Conservation (phyloP, 2,797 vertebrate species). For the Propithecus deckenii region DNA sequence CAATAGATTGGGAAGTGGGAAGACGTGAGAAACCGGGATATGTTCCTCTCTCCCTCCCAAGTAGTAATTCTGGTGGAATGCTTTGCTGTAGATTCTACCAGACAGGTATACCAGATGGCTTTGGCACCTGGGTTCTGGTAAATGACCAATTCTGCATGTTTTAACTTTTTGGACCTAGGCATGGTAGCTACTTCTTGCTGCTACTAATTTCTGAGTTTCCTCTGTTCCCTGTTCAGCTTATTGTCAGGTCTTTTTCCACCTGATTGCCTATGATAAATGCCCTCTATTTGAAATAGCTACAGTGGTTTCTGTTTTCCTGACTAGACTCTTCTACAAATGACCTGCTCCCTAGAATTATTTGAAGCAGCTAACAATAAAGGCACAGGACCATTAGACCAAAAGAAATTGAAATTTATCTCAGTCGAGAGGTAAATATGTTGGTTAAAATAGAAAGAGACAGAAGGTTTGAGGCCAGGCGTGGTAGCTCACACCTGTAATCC, state of each 20-base stretch:
- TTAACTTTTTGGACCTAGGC: neutral
- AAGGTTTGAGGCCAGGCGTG: neutral
- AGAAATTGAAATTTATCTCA: neutral
- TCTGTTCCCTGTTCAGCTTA: neutral
- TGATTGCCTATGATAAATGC: neutral
- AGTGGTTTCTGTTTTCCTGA: neutral
- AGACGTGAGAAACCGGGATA: neutral
- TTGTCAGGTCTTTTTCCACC: neutral
- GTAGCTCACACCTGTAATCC: too few relatives aligned
- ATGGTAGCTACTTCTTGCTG: neutral
- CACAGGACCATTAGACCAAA: neutral
- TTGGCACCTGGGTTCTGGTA: neutral
- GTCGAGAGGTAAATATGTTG: neutral
- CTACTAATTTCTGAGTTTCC: neutral
- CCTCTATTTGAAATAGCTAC: neutral
- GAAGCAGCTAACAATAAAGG: neutral
- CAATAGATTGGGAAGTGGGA: accelerated
- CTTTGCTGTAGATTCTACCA: neutral
- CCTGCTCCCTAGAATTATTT: neutral
- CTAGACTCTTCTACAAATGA: neutral
- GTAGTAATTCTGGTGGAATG: neutral
- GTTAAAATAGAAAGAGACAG: neutral
- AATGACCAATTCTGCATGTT: neutral
- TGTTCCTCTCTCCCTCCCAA: neutral
- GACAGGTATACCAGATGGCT: neutral